These are phyloP conservation scores for Alethe castanea DNA, from an alignment of 2,113 vertebrate species.

Conservation along the genomic window DNA sequence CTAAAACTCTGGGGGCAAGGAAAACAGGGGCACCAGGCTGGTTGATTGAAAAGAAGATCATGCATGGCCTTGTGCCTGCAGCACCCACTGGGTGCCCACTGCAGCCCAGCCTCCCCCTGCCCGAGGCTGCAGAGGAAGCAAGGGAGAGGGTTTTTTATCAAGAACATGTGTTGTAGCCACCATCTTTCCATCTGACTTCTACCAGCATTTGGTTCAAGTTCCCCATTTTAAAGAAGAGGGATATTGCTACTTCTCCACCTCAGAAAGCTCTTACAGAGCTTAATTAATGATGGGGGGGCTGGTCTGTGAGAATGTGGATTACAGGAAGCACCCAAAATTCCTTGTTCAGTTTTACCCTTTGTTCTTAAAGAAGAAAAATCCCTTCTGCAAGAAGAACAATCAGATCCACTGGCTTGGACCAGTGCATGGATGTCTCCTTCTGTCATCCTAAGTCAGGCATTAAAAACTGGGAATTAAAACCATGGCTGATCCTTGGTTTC, in stretches of 20 bases:
- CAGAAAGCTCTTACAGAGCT: background rate
- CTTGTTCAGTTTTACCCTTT: background rate
- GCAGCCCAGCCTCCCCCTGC: background rate
- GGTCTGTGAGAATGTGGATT: background rate
- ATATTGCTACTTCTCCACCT: slow-evolving; percentile 10
- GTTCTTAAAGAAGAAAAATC: background rate
- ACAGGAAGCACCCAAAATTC: background rate
- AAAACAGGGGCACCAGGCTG: background rate
- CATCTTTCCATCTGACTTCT: background rate
- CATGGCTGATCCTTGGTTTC: background rate
- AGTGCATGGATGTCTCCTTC: background rate
- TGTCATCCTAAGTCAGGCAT: background rate
- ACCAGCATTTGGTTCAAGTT: background rate
- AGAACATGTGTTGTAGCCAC: background rate
- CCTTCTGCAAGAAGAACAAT: background rate
- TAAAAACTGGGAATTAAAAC: background rate
- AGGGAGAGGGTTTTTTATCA: background rate
- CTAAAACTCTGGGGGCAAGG: background rate
- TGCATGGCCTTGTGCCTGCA: background rate
- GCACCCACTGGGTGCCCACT: background rate
- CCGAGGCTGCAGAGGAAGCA: background rate
- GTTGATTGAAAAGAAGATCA: fast-evolving
- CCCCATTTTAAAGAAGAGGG: background rate
- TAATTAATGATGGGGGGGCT: background rate
- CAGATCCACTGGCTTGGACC: background rate